These are phyloP conservation scores for Torymus tubicola DNA, from an alignment of 2,888 invertebrate genomes.

Conservation along the genomic window DNA sequence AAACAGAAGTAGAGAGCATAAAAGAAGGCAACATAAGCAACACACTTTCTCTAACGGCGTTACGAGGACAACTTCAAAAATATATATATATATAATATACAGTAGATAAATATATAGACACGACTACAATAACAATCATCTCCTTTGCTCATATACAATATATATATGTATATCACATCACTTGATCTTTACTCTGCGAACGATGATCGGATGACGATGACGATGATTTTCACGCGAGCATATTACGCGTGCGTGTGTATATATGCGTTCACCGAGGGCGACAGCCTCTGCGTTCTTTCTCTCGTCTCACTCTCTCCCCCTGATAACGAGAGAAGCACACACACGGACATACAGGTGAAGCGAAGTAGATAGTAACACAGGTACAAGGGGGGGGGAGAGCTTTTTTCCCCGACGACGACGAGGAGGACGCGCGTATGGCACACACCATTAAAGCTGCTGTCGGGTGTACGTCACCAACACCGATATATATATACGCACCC, in stretches of 20 bases:
- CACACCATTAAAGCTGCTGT: too few relatives aligned
- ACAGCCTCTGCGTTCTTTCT: neutral
- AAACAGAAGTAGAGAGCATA: neutral
- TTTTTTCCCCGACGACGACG: too few relatives aligned
- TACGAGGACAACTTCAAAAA: constrained; percentile 28
- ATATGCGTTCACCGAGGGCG: neutral
- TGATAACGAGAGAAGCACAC: too few relatives aligned
- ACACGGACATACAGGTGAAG: too few relatives aligned
- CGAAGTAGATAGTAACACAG: too few relatives aligned
- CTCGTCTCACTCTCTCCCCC: neutral
- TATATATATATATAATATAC: too few relatives aligned
- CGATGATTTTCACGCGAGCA: constrained; percentile 9
- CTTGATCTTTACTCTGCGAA: constrained; percentile 24
- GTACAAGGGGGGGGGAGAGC: too few relatives aligned
- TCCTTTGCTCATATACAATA: neutral
- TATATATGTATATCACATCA: neutral
- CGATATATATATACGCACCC: neutral
- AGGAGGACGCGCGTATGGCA: too few relatives aligned
- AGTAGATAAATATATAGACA: constrained; percentile 15
- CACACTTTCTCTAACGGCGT: constrained; percentile 38
- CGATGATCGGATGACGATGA: constrained; percentile 16
- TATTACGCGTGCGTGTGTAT: neutral
- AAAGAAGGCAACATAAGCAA: constrained; percentile 21
- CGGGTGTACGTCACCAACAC: neutral
- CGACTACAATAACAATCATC: constrained; percentile 31